These are phyloP conservation scores for Epizoanthus scotinus DNA, from an alignment of 92 coral and sea anemone species.

Conservation along the genomic window DNA sequence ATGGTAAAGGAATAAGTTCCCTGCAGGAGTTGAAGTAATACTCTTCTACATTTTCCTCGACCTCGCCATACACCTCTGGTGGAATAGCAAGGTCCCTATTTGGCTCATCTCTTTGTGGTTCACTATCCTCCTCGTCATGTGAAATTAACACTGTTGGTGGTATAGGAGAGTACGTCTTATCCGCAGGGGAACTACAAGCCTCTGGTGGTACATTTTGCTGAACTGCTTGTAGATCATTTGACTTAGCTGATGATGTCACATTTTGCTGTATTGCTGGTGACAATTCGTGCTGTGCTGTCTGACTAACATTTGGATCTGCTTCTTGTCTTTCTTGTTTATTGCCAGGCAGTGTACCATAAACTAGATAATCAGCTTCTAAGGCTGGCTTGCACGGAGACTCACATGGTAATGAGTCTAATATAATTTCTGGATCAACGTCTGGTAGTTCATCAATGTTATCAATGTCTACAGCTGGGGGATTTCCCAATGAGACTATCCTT, in stretches of 20 bases:
- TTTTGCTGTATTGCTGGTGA: conserved; percentile 3
- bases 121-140: conserved; percentile 20
- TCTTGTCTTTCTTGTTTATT: background rate
- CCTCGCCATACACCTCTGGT: conserved; percentile 41
- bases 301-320: background rate
- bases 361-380: background rate
- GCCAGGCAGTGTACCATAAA: background rate
- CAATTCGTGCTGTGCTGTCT: background rate
- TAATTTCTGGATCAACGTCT: conserved; percentile 27
- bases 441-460: conserved; percentile 39
- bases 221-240: background rate
- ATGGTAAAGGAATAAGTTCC: conserved; percentile 17
- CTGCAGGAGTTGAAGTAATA: conserved; percentile 24
- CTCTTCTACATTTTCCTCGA: conserved; percentile 42
- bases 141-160: conserved; percentile 25
- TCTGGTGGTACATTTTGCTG: conserved; percentile 19
- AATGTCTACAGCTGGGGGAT: conserved; percentile 14
- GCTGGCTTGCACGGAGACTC: conserved; percentile 8
- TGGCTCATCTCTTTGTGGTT: conserved; percentile 13
- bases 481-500: conserved; percentile 5
- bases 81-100: conserved; percentile 26
- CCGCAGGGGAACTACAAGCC: background rate
- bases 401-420: conserved; percentile 14
- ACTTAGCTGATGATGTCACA: background rate
- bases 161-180: conserved; percentile 8